Base-by-base conservation (phyloP, 2,113 vertebrate genomes). In the Rhineura floridana region DNA sequence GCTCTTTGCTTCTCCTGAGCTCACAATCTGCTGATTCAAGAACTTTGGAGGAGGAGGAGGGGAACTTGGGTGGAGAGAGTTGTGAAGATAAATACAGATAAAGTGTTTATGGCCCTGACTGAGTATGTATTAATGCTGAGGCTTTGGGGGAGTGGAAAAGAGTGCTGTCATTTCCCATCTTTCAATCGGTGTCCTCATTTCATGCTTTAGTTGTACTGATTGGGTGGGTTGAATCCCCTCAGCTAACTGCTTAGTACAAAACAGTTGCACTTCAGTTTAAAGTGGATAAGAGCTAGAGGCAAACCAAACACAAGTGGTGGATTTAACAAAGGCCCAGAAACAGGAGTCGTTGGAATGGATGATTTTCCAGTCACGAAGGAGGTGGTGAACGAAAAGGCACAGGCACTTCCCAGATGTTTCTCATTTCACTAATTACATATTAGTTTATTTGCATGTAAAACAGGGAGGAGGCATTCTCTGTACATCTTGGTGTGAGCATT, bases 21-120 rank as follows among this genome's bases (percentile, higher is more conserved):
- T 95, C 95, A 91, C 96, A 97, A 97, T 97, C 96, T 97, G 97
- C 97, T 97, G 97, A 97, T 97, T 97, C 97, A 97, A 97, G 96
- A 96, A 96, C 91, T 97, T 97, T 96, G 15, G 94, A 95, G 96
- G 94, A 83, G 92, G 84, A 94, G 90, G 94, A 95, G 94, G 93
- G 92, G 46, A 93, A 95, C n/a, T 77, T 80, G 87, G 87, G 83
- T 91, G 90, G 81, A 87, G 93, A 95, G 87, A 97, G 95, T 95
- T 95, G 92, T 89, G 92, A 90, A 94, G 88, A 94, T 94, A 93
- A 94, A 94, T 95, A 95, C 93, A 95, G 93, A 96, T 91, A 93
- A 92, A 93, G 94, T 94, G 77, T 94, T 91, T 95, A 90, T 72
- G 0, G 95, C 91, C 90, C 0, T 69, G 93, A 93, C 84, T 5